Evolutionary conservation across 2,113 vertebrate species (phyloP), one percentile per base, ranked within the genome.

Genomic region (Ochotona curzoniae): DNA sequence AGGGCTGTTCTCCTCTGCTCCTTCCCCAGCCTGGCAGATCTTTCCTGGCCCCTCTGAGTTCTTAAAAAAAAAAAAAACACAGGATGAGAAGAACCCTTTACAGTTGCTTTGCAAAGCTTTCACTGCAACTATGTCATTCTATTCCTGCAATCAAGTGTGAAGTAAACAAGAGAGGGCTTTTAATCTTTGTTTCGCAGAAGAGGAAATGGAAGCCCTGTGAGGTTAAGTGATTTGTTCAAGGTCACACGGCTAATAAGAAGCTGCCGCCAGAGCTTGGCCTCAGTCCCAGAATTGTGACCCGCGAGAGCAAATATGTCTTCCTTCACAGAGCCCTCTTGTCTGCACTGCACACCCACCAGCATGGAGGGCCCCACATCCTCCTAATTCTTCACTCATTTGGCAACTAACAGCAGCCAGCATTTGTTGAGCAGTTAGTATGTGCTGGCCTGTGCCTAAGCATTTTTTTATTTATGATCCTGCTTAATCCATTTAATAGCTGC

Each of bases 181-280:
- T 87, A 51, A 90, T 93, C 66, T 87, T 54, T 67, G 82, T 78
- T 54, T 51, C 35, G 49, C 73, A 75, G 66, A 54, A 25, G 35
- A 54, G 87, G 90, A 90, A 87, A 87, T 35, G 64, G 32, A 82
- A 87, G 38, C 69, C 67, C 74, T 14, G n/a, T 54, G 87, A 85
- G 87, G 91, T 75, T 57, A 93, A 86, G 35, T 5, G 21, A 25
- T 74, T 87, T 32, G 30, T 49, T 74, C 12, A 28, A 66, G 87
- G 74, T 63, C 71, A 69, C 78, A 74, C 69, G 61, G 82, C 63
- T 23, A 64, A 7, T 7, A 25, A 89, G 69, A 12, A 38, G 64
- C 81, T 51, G 79, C 66, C 7, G 20, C 35, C 26, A n/a, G 64
- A 71, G 35, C n/a, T 30, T 83, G 73, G 35, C 71, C 47, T 44